phyloP scores from a whole-genome alignment of 2,888 invertebrate species.

The Nomada hirtipes region DNA sequence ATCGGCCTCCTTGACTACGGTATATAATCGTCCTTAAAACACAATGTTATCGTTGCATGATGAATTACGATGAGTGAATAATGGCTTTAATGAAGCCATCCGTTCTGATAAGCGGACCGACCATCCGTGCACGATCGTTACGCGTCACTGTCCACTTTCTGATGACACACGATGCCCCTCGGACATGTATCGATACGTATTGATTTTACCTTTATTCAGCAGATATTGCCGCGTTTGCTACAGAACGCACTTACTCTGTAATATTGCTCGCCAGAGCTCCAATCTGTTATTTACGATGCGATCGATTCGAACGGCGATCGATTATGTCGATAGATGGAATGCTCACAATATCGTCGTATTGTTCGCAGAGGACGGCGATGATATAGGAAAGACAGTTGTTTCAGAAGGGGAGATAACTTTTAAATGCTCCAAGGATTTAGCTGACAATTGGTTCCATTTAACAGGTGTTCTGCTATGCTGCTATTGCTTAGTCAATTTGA shows the following conservation, averaged over 20 bases:
- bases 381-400: too few species aligned
- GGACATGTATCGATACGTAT: slow-evolving; percentile 29
- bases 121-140: slow-evolving; percentile 3
- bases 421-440: too few species aligned
- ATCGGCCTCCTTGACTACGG: slow-evolving; percentile 12
- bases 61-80: slow-evolving; percentile 33
- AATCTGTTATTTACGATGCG: slow-evolving; percentile 2
- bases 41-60: slow-evolving; percentile 31
- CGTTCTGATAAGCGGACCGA: slow-evolving; percentile 43
- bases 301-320: slow-evolving; percentile 7
- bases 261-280: neutral
- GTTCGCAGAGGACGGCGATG: too few species aligned
- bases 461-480: too few species aligned
- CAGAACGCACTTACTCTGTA: slow-evolving; percentile 4
- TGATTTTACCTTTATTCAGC: slow-evolving; percentile 30
- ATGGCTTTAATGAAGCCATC: slow-evolving; percentile 49
- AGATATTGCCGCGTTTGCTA: neutral
- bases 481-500: too few species aligned
- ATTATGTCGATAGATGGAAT: neutral
- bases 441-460: too few species aligned
- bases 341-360: neutral
- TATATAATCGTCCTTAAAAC: slow-evolving; percentile 35
- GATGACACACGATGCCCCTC: slow-evolving; percentile 26
- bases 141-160: slow-evolving; percentile 23
- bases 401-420: too few species aligned